Conservation (phyloP, 2,113 vertebrate species). For the Garra rufa region DNA sequence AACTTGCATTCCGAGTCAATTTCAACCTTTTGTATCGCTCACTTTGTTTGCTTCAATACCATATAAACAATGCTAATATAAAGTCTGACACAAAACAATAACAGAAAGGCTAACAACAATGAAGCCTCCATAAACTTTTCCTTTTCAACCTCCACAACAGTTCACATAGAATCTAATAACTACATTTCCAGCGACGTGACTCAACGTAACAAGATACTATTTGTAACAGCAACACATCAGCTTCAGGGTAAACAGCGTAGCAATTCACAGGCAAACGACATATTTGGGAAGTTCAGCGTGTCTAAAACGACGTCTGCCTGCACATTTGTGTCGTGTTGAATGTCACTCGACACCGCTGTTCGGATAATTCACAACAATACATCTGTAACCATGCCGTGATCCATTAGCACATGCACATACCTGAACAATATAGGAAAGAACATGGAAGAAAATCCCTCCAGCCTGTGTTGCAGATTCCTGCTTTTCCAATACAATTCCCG, state of each 20-base stretch:
- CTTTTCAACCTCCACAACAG: neutral
- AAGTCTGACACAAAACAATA: neutral
- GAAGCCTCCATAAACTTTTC: neutral
- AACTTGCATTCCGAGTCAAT: neutral
- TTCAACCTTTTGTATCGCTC: neutral
- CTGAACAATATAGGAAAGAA: slow-evolving; percentile 31
- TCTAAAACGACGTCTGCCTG: slow-evolving; percentile 21
- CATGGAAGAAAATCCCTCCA: neutral
- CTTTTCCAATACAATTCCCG: slow-evolving; percentile 25
- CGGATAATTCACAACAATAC: slow-evolving; percentile 8
- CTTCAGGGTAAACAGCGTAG: neutral
- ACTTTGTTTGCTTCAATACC: neutral
- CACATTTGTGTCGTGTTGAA: slow-evolving; percentile 43
- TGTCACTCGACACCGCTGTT: slow-evolving; percentile 39
- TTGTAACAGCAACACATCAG: slow-evolving; percentile 13
- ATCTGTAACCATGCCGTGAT: neutral
- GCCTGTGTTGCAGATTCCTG: neutral
- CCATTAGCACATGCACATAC: slow-evolving; percentile 34
- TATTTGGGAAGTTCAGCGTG: slow-evolving; percentile 34
- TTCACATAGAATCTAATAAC: neutral
- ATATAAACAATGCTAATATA: neutral
- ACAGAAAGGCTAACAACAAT: neutral
- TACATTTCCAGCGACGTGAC: slow-evolving; percentile 1
- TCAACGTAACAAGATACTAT: neutral
- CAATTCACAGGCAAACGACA: slow-evolving; percentile 3